These are phyloP conservation scores for Panzeria rudis DNA, from an alignment of 2,888 invertebrate genomes.

Conservation along the genomic window DNA sequence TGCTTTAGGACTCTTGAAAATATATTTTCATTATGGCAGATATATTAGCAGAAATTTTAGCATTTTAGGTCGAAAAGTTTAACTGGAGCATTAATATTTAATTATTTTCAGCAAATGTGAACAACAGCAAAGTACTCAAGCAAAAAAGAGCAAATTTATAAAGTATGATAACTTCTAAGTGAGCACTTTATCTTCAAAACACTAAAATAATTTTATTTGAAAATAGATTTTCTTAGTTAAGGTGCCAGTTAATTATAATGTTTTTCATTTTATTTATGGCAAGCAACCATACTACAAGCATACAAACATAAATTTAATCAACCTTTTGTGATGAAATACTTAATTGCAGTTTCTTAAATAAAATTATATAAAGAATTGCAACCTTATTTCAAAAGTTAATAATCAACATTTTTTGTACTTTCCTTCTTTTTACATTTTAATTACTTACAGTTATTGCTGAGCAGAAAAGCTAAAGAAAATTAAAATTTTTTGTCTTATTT, in stretches of 20 bases:
- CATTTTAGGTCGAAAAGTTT: slow-evolving; percentile 48
- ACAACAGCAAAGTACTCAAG: not conserved
- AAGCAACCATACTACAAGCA: no score
- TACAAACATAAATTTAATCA: not conserved
- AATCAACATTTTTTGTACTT: not conserved
- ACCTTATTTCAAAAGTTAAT: not conserved
- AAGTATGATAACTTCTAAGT: slow-evolving; percentile 4
- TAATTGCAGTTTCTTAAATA: not conserved
- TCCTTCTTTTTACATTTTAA: not conserved
- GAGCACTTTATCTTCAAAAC: slow-evolving; percentile 5
- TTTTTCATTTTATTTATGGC: not conserved
- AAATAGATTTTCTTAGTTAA: not conserved
- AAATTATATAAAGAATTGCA: not conserved
- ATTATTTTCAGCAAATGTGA: slow-evolving; percentile 41
- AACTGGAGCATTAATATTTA: slow-evolving; percentile 57
- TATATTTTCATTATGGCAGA: not conserved
- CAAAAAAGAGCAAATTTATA: slow-evolving; percentile 11
- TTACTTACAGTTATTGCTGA: slow-evolving; percentile 1
- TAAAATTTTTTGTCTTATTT: not conserved
- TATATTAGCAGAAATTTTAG: not conserved
- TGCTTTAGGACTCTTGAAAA: slow-evolving; percentile 6
- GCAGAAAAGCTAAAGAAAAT: not conserved
- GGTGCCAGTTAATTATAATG: not conserved
- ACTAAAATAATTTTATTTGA: not conserved
- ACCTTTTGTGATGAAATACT: not conserved